These are phyloP conservation scores for Oxycera nigricornis DNA, from an alignment of 2,888 invertebrate genomes.

Conservation along the genomic window DNA sequence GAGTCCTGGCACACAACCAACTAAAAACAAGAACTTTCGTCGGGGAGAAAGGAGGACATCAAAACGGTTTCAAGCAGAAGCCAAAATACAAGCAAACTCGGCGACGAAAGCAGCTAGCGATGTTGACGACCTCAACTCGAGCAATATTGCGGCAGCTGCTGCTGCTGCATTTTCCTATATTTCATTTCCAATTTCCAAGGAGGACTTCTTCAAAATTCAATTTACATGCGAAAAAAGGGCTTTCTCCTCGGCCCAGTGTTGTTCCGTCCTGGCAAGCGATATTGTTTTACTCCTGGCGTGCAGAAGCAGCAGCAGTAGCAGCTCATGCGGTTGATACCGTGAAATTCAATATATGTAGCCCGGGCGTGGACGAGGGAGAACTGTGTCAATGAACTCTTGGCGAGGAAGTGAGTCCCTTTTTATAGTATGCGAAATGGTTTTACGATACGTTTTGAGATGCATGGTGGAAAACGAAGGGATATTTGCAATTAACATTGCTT, in stretches of 20 bases:
- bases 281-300: background rate
- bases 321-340: background rate
- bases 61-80: background rate
- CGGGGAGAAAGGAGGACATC: background rate
- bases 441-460: constrained; percentile 7
- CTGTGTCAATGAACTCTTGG: constrained; percentile 15
- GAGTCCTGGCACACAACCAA: background rate
- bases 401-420: background rate
- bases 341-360: constrained; percentile 2
- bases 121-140: constrained; percentile 27
- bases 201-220: background rate
- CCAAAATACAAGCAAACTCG: background rate
- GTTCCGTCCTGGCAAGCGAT: background rate
- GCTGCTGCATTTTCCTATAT: constrained; percentile 16
- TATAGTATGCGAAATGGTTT: background rate
- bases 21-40: background rate
- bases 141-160: constrained; percentile 20
- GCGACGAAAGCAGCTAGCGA: background rate
- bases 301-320: background rate
- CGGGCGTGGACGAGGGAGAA: background rate
- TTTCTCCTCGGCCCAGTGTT: background rate
- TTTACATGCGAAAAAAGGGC: constrained; percentile 15
- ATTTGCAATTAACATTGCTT: too few relatives aligned
- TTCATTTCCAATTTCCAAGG: constrained; percentile 12
- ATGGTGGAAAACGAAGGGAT: too few relatives aligned